Base-by-base conservation (phyloP, 2,888 invertebrate genomes). In the Phytoseiulus persimilis region DNA sequence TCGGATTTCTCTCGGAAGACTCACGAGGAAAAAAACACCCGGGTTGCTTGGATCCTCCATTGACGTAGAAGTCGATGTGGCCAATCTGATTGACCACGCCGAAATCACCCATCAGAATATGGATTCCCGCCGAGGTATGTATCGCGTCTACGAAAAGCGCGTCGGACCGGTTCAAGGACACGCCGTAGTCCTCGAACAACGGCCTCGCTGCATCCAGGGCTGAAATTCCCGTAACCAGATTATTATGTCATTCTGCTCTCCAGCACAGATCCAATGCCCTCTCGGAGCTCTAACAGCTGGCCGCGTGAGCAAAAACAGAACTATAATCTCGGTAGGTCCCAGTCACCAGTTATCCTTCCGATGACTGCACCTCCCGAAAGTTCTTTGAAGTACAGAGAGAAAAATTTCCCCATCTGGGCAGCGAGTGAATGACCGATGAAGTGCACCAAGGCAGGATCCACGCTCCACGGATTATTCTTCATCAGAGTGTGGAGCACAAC, bases 401-500 rank as follows among this genome's bases (percentile, higher is more conserved):
- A 87, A 31, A 87, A 87, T 31, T 45, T 33, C 33, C 5, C 87
- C 9, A 32, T 31, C 6, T 87, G 33, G 14, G 87, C 87, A 3
- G 31, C 87, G 0, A 33, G 87, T 28, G 32, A 32, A 32, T 87
- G 87, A 11, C 83, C 83, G 33, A 83, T 83, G 31, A 31, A 83
- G 83, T 83, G 83, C 18, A 83, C 83, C 32, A 83, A 11, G 83
- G 31, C 28, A 18, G 83, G 32, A 33, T 33, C 45, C 28, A 87
- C 28, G n/a, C 11, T 23, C 2, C 31, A 18, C 31, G 84, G 84
- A 31, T 32, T 83, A n/a, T 14, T 89, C 5, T n/a, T 32, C 83
- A 83, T 90, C 32, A 90, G 83, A 89, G 89, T 83, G 11, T 90
- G 28, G 14, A 90, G 32, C 31, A 90, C n/a, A 0, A 90, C 14